phyloP scores from a whole-genome alignment of 2,797 vertebrate genomes.

The Pipistrellus pipistrellus region DNA sequence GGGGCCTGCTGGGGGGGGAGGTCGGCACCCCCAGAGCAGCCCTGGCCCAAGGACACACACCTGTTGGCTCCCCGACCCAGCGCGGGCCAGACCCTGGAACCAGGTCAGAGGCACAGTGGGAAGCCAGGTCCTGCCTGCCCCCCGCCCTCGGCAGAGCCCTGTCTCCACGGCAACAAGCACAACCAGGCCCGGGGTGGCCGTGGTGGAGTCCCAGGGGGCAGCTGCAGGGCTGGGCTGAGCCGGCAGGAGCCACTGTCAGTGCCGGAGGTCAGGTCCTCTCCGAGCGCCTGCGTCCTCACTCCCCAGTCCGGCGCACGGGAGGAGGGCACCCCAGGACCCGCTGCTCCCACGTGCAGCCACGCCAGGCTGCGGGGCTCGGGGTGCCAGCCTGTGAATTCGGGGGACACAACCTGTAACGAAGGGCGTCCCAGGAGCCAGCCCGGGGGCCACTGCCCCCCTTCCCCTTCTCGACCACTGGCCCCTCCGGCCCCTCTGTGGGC shows the following conservation, averaged over 20 bases:
- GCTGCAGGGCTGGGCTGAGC: accelerated
- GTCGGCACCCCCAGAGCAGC: not conserved
- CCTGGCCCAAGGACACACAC: not conserved
- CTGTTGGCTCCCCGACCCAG: not conserved
- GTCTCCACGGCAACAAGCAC: accelerated
- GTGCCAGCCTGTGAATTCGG: too few species aligned
- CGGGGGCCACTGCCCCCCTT: accelerated
- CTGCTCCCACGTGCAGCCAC: not conserved
- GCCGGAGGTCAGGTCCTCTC: not conserved
- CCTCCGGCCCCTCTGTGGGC: accelerated
- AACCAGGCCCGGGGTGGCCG: accelerated
- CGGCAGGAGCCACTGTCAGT: accelerated
- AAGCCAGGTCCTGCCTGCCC: not conserved
- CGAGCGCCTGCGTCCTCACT: not conserved
- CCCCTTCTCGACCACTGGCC: accelerated
- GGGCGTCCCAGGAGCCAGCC: not conserved
- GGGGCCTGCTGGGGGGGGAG: not conserved
- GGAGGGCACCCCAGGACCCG: not conserved
- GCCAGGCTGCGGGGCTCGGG: not conserved
- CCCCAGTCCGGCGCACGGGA: not conserved
- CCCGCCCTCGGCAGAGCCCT: not conserved
- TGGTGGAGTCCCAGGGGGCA: accelerated
- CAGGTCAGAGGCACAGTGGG: accelerated
- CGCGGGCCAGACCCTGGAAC: not conserved
- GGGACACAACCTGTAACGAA: accelerated